Conservation (phyloP, 2,113 vertebrate genomes). For the Pelusios castaneus region DNA sequence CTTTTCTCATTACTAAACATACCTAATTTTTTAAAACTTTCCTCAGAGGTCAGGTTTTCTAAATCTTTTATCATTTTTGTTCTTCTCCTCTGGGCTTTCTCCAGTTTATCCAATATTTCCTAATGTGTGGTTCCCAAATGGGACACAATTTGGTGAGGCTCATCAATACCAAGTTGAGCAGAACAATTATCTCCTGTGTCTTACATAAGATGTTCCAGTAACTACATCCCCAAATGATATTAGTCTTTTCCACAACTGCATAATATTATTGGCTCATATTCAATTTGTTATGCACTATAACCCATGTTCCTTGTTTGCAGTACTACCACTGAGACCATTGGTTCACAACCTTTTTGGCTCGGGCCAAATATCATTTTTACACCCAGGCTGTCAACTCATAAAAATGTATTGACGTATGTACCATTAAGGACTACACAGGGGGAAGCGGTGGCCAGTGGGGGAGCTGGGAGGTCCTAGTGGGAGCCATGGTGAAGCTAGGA, state of each 20-base stretch:
- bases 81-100: neutral
- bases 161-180: neutral
- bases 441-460: too few species aligned
- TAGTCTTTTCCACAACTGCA: neutral
- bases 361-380: too few species aligned
- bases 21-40: neutral
- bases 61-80: neutral
- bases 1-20: neutral
- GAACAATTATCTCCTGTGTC: neutral
- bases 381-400: too few species aligned
- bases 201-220: neutral
- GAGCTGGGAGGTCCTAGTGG: too few species aligned
- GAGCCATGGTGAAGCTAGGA: too few species aligned
- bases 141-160: neutral
- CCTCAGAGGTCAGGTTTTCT: neutral
- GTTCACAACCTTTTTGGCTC: too few species aligned
- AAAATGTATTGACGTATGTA: too few species aligned
- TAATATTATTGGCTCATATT: neutral
- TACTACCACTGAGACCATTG: neutral
- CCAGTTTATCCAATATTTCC: neutral
- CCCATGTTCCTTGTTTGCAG: neutral
- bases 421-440: too few species aligned
- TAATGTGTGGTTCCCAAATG: neutral
- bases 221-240: neutral
- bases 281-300: neutral